phyloP scores from a whole-genome alignment of 2,888 invertebrate genomes.

The Parascotia fuliginaria region DNA sequence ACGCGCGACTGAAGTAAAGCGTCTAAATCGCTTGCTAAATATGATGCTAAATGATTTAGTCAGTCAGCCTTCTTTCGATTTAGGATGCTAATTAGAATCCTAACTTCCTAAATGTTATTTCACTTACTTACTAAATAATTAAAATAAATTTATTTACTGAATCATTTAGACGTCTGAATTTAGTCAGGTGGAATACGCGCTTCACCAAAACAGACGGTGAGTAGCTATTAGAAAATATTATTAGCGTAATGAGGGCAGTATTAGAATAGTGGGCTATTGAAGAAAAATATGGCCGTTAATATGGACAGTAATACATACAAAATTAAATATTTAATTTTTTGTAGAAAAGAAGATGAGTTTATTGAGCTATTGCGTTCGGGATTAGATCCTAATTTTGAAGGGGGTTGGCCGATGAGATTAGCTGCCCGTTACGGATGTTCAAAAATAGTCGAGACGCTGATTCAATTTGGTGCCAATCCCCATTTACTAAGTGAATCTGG shows the following conservation, averaged over 20 bases:
- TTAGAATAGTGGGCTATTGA: neutral
- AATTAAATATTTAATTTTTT: slow-evolving; percentile 60
- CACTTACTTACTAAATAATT: too few relatives aligned
- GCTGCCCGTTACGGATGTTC: slow-evolving; percentile 72
- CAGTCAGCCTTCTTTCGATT: too few relatives aligned
- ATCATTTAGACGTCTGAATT: too few relatives aligned
- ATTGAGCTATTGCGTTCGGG: slow-evolving; percentile 61
- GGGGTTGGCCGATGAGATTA: slow-evolving; percentile 77
- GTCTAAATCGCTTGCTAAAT: too few relatives aligned
- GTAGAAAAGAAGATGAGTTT: slow-evolving; percentile 60
- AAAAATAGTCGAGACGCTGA: slow-evolving; percentile 62
- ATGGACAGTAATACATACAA: slow-evolving; percentile 58
- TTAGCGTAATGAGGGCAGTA: slow-evolving; percentile 6
- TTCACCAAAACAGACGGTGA: too few relatives aligned
- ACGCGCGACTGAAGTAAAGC: too few relatives aligned
- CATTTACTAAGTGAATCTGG: slow-evolving; percentile 74
- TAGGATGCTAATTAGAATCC: too few relatives aligned
- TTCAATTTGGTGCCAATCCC: slow-evolving; percentile 75
- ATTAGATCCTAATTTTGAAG: slow-evolving; percentile 72
- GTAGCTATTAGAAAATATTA: too few relatives aligned
- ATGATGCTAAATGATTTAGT: too few relatives aligned
- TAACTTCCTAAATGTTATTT: too few relatives aligned
- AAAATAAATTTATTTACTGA: too few relatives aligned
- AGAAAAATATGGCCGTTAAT: slow-evolving; percentile 8
- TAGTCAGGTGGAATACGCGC: too few relatives aligned